Conservation (phyloP, 2,888 invertebrate genomes). For the Euphydryas editha region DNA sequence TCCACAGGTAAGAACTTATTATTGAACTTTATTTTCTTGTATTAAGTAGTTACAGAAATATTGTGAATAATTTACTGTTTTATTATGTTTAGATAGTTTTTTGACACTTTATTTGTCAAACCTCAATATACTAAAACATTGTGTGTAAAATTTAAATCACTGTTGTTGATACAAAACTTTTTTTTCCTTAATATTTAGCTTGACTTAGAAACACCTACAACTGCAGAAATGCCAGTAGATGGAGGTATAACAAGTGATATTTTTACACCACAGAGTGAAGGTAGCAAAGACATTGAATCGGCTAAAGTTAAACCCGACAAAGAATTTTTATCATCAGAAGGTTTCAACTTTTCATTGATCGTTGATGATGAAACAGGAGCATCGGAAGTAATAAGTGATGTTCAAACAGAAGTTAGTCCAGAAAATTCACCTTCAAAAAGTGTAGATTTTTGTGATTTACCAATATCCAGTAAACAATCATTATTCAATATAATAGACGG, state of each 20-base stretch:
- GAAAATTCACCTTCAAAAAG: slow-evolving; percentile 61
- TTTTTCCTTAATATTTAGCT: slow-evolving; percentile 56
- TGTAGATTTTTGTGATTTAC: slow-evolving; percentile 41
- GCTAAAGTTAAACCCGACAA: slow-evolving; percentile 57
- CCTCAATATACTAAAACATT: too few relatives aligned
- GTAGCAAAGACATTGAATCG: slow-evolving; percentile 57
- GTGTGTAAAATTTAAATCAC: too few relatives aligned
- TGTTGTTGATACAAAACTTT: too few relatives aligned
- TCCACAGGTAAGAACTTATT: slow-evolving; percentile 63
- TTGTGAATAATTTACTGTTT: too few relatives aligned
- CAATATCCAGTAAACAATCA: slow-evolving; percentile 51
- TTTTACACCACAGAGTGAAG: slow-evolving; percentile 66
- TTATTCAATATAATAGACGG: slow-evolving; percentile 78
- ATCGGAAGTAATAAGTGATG: slow-evolving; percentile 52
- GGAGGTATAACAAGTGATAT: slow-evolving; percentile 63
- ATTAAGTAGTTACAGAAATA: too few relatives aligned
- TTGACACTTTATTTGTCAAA: too few relatives aligned
- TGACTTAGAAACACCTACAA: slow-evolving; percentile 79
- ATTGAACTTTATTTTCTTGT: too few relatives aligned
- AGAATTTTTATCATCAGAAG: slow-evolving; percentile 64
- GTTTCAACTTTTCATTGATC: slow-evolving; percentile 73
- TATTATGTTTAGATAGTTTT: too few relatives aligned
- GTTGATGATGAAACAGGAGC: slow-evolving; percentile 64
- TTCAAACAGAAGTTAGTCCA: slow-evolving; percentile 48
- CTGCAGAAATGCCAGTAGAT: slow-evolving; percentile 72